Evolutionary conservation across 1,140 invertebrate genomes (phyloP).

Genomic region (Temnothorax longispinosus): DNA sequence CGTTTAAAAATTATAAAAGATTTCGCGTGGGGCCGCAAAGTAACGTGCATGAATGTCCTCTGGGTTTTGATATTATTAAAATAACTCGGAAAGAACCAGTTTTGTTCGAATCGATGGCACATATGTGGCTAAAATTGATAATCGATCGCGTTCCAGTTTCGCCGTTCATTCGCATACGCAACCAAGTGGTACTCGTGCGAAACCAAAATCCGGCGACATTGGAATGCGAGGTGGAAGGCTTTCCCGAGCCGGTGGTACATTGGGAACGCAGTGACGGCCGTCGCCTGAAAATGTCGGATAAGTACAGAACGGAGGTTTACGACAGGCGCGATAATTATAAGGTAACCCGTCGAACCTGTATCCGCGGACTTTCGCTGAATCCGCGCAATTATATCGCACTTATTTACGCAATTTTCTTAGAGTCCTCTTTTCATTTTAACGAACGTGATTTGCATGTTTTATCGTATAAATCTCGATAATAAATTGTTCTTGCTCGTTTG

Average conservation of each 20-base stretch:
- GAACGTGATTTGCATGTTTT: neutral
- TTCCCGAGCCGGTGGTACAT: constrained; percentile 92
- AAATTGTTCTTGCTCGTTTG: neutral
- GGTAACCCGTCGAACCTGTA: constrained; percentile 76
- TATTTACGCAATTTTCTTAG: neutral
- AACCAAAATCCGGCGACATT: constrained; percentile 90
- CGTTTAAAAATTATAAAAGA: neutral
- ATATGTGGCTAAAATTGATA: constrained; percentile 29
- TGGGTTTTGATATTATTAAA: constrained; percentile 4
- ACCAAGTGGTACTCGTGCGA: constrained; percentile 90
- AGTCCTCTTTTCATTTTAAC: too few species aligned
- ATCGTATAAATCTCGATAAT: neutral
- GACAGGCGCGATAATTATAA: constrained; percentile 86
- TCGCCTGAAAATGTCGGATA: constrained; percentile 89
- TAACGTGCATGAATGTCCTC: neutral
- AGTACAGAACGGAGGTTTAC: constrained; percentile 89
- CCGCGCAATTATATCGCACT: neutral
- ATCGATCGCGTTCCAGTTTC: constrained; percentile 88
- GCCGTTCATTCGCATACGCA: constrained; percentile 92
- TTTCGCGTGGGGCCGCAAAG: neutral
- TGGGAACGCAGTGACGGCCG: constrained; percentile 94
- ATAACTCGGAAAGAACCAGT: constrained; percentile 11
- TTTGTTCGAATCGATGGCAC: neutral
- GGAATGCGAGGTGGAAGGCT: constrained; percentile 95
- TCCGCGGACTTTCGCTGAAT: constrained; percentile 4